phyloP scores from a whole-genome alignment of 2,888 invertebrate species.

The Parochlus steinenii region DNA sequence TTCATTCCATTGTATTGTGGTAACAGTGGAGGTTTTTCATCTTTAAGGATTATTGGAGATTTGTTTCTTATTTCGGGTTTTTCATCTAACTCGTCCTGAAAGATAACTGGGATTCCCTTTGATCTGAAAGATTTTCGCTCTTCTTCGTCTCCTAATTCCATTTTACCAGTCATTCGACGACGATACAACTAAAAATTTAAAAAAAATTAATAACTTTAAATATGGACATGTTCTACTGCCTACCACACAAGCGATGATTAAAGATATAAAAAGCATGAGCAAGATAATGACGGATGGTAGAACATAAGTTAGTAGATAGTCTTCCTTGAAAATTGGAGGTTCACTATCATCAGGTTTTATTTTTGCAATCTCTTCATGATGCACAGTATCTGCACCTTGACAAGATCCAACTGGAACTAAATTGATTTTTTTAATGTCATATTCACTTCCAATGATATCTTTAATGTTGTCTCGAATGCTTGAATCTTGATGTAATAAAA shows the following conservation, averaged over 20 bases:
- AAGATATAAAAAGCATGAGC: conserved; percentile 72
- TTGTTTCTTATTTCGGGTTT: conserved; percentile 79
- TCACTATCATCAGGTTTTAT: not conserved
- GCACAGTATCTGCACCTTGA: conserved; percentile 5
- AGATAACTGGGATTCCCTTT: conserved; percentile 85
- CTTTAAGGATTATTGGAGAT: conserved; percentile 84
- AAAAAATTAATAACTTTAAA: too few relatives aligned
- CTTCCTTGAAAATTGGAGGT: conserved; percentile 35
- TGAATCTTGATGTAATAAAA: conserved; percentile 52
- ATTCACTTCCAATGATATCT: conserved; percentile 43
- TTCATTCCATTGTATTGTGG: conserved; percentile 43
- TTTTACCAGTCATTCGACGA: conserved; percentile 66
- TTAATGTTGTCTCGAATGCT: conserved; percentile 35
- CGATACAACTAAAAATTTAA: too few relatives aligned
- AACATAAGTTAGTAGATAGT: conserved; percentile 66
- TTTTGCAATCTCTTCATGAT: conserved; percentile 9
- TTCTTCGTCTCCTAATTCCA: conserved; percentile 64
- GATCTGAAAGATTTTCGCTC: conserved; percentile 69
- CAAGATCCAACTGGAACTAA: conserved; percentile 26
- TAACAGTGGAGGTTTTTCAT: conserved; percentile 84
- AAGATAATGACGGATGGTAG: conserved; percentile 79
- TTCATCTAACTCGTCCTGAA: conserved; percentile 91
- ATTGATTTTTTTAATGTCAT: conserved; percentile 37
- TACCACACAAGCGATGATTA: conserved; percentile 78
- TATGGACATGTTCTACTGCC: too few relatives aligned